These are phyloP conservation scores for Capitulum mitella DNA, from an alignment of 2,888 invertebrate species.

Conservation along the genomic window DNA sequence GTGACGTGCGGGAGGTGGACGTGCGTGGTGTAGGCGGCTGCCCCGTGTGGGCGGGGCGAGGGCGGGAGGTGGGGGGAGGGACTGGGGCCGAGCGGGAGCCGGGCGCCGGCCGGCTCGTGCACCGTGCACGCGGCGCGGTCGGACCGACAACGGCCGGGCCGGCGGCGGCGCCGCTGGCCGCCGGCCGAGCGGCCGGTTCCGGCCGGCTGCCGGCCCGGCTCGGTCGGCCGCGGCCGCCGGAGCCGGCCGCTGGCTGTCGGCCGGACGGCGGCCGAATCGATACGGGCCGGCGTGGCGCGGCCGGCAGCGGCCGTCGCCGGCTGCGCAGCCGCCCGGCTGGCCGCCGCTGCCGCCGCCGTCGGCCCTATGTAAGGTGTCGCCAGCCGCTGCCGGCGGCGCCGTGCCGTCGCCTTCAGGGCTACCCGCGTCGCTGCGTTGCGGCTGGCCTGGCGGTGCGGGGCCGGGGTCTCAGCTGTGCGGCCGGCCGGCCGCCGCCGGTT, in stretches of 20 bases:
- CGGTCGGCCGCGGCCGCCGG: not conserved
- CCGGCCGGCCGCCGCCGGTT: not conserved
- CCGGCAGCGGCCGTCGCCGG: not conserved
- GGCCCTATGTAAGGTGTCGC: slow-evolving; percentile 1
- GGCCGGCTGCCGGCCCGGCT: too few relatives aligned
- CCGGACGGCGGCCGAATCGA: not conserved
- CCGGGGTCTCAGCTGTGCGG: too few relatives aligned
- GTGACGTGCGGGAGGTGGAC: too few relatives aligned
- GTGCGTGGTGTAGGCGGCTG: not conserved
- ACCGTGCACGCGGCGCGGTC: too few relatives aligned
- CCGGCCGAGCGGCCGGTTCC: too few relatives aligned
- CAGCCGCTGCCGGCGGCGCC: not conserved
- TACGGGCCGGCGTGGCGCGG: not conserved
- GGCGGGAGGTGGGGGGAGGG: too few relatives aligned
- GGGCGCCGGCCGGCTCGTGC: too few relatives aligned
- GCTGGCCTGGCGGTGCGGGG: too few relatives aligned
- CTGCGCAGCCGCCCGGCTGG: not conserved
- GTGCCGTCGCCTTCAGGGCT: not conserved
- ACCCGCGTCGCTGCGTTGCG: too few relatives aligned
- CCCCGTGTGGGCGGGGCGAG: too few relatives aligned
- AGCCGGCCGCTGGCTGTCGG: not conserved
- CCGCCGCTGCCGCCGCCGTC: not conserved
- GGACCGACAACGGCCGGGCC: too few relatives aligned
- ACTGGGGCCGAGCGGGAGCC: too few relatives aligned
- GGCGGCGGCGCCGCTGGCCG: not conserved